A percentile compares a stretch with the other conserved stretches of the same genome.
Conservation (phyloP, 2,113 vertebrate genomes). For the Tinamus guttatus region DNA sequence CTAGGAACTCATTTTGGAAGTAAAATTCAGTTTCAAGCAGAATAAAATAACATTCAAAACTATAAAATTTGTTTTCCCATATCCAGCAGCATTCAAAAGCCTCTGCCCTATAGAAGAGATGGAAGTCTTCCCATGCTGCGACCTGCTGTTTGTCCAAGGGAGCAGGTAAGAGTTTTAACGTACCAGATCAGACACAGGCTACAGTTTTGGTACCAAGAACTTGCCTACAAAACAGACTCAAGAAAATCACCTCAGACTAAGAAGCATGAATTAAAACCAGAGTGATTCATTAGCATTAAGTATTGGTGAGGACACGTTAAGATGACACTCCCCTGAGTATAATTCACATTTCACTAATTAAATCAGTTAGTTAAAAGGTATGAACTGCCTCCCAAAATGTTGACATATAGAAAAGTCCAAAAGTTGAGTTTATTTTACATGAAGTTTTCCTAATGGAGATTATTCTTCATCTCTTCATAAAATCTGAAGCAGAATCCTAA, state of each 20-base stretch:
- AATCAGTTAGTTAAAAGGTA: neutral
- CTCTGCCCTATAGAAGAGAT: neutral
- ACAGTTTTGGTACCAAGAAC: neutral
- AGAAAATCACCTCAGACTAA: neutral
- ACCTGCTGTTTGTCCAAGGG: neutral
- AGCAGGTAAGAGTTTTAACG: neutral
- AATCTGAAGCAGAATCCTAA: neutral
- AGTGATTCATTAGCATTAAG: neutral
- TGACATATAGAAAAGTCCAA: fast-evolving
- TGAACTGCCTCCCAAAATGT: neutral
- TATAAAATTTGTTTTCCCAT: neutral
- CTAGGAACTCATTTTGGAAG: neutral
- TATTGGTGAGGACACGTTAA: neutral
- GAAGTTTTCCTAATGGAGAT: neutral
- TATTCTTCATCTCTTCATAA: neutral
- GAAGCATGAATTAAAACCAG: neutral
- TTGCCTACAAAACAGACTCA: neutral
- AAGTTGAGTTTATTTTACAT: neutral
- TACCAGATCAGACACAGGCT: neutral
- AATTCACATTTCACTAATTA: neutral
- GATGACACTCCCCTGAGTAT: neutral
- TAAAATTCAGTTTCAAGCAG: neutral
- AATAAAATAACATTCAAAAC: neutral
- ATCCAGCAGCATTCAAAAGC: neutral
- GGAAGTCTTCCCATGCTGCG: neutral